A percentile compares a stretch with the other conserved stretches of the same genome.
Evolutionary conservation across 2,888 invertebrate species (phyloP).

Genomic region (Petrolisthes manimaculis): DNA sequence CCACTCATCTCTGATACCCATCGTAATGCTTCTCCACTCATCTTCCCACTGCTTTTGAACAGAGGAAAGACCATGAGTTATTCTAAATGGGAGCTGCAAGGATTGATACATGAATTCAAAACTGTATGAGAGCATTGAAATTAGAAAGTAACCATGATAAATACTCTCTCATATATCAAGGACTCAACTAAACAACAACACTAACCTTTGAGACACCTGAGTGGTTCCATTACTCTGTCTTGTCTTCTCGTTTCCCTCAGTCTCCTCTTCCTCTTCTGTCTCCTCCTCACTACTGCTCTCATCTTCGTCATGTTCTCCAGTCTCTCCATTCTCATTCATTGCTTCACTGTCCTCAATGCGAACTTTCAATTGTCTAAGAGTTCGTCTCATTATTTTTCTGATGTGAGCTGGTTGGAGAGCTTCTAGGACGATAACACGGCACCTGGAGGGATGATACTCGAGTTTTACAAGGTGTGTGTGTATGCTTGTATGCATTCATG

Average conservation of each 20-base stretch:
- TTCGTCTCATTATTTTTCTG: conserved; percentile 75
- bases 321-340: neutral
- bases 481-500: too few species aligned
- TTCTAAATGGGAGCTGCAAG: neutral
- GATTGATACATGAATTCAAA: neutral
- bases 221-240: neutral
- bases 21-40: conserved; percentile 73
- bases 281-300: conserved; percentile 13
- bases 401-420: conserved; percentile 18
- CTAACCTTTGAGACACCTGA: neutral
- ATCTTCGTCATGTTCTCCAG: neutral
- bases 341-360: neutral
- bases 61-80: neutral
- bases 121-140: too few species aligned
- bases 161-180: neutral
- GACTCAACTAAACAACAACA: neutral
- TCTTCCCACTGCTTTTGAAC: neutral
- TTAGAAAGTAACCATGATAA: too few species aligned
- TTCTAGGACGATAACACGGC: conserved; percentile 67
- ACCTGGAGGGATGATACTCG: conserved; percentile 6
- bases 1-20: conserved; percentile 84
- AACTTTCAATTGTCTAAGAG: conserved; percentile 70
- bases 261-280: neutral
- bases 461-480: neutral
- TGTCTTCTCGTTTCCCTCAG: neutral